These are phyloP conservation scores for Octopus sinensis DNA, from an alignment of 1,140 invertebrate species.

Conservation along the genomic window DNA sequence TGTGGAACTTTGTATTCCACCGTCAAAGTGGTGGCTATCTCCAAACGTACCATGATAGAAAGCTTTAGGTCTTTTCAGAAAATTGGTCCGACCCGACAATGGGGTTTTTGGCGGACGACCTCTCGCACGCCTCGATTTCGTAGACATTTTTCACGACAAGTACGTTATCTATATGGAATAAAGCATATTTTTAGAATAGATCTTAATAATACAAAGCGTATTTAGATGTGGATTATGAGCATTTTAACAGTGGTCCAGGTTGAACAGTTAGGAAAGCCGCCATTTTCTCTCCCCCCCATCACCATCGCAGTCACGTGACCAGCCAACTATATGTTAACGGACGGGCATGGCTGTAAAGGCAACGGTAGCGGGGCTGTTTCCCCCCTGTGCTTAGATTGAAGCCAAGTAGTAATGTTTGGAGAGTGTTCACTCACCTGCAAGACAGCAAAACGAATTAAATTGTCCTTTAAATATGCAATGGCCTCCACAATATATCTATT, in stretches of 20 bases:
- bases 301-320: slow-evolving; percentile 53
- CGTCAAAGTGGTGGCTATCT: not conserved
- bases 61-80: slow-evolving; percentile 89
- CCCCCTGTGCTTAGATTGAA: not conserved
- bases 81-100: slow-evolving; percentile 79
- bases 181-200: slow-evolving; percentile 40
- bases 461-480: no score
- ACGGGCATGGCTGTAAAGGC: not conserved
- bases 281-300: slow-evolving; percentile 48
- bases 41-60: slow-evolving; percentile 49
- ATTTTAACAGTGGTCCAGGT: slow-evolving; percentile 51
- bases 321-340: slow-evolving; percentile 13
- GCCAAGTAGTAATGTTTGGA: not conserved
- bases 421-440: not conserved
- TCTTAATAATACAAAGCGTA: slow-evolving; percentile 27
- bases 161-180: slow-evolving; percentile 18
- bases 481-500: no score
- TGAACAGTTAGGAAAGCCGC: slow-evolving; percentile 58
- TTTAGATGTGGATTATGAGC: slow-evolving; percentile 8
- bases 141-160: slow-evolving; percentile 67
- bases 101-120: slow-evolving; percentile 85
- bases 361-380: not conserved
- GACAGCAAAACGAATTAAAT: no score
- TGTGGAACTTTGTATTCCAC: slow-evolving; percentile 59
- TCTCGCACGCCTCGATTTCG: slow-evolving; percentile 78